Evolutionary conservation across 1,140 invertebrate genomes (phyloP).

Genomic region (Hetaerina americana): DNA sequence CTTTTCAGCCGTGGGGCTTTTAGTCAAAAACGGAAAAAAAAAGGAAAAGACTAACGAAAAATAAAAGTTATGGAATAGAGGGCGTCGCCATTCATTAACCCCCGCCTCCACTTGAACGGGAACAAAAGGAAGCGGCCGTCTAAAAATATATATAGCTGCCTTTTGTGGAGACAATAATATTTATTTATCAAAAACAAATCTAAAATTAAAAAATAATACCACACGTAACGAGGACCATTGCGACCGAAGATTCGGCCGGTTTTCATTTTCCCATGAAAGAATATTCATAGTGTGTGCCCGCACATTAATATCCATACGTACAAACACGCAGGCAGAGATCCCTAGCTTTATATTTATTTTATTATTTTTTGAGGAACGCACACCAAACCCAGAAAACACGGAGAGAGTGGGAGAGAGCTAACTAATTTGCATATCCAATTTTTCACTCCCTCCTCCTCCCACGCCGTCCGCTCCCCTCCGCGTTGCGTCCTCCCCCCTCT

Average conservation of each 20-base stretch:
- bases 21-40: neutral
- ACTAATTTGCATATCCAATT: neutral
- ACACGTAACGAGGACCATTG: too few species aligned
- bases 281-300: neutral
- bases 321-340: neutral
- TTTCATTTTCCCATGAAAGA: neutral
- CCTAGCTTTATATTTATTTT: neutral
- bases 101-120: too few species aligned
- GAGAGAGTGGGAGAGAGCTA: too few species aligned
- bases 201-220: neutral
- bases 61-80: neutral
- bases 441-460: neutral
- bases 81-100: neutral
- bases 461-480: neutral
- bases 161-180: neutral
- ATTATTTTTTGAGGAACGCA: neutral
- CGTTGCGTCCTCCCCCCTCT: too few species aligned
- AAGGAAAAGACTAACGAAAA: neutral
- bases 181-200: constrained; percentile 1
- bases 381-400: neutral
- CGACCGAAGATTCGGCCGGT: neutral
- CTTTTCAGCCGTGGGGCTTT: neutral
- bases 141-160: neutral
- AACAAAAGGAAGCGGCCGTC: neutral
- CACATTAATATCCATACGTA: neutral